These are phyloP conservation scores for Cliona cf. orientalis DNA, from an alignment of 37 sponge, comb jelly and placozoan species.

Conservation along the genomic window DNA sequence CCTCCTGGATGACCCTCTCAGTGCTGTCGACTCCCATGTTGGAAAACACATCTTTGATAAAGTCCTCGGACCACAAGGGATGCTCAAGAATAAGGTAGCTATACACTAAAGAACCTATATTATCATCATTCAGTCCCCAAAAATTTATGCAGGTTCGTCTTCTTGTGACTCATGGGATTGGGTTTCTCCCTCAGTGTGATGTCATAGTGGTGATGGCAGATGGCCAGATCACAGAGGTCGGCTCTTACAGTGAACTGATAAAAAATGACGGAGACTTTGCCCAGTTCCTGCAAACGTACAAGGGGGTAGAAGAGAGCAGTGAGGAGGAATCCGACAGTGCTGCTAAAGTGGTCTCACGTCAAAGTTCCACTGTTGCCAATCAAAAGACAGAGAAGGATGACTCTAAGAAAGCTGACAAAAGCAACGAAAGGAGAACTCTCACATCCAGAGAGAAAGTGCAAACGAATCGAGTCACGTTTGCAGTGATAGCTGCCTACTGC, in stretches of 20 bases:
- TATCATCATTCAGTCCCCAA: too few species aligned
- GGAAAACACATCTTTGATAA: constrained; percentile 99
- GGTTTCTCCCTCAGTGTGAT: constrained; percentile 93
- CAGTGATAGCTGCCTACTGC: constrained; percentile 68
- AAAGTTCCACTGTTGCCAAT: too few species aligned
- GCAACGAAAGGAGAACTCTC: too few species aligned
- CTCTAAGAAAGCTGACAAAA: too few species aligned
- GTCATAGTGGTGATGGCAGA: constrained; percentile 79
- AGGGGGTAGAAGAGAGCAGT: constrained; percentile 44
- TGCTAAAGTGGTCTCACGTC: too few species aligned
- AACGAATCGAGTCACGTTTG: too few species aligned
- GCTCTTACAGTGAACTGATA: constrained; percentile 89
- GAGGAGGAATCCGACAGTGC: too few species aligned
- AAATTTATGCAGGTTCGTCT: constrained; percentile 75
- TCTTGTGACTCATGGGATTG: constrained; percentile 91
- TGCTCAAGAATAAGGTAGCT: constrained; percentile 92
- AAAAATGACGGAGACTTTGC: constrained; percentile 85
- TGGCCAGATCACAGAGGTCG: constrained; percentile 86
- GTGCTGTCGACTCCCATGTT: constrained; percentile 98
- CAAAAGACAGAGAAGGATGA: too few species aligned
- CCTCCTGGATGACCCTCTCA: constrained; percentile 94
- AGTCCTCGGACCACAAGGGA: constrained; percentile 96
- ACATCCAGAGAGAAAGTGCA: too few species aligned
- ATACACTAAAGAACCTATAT: too few species aligned
- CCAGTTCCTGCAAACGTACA: constrained; percentile 62